Evolutionary conservation across 1,140 invertebrate species (phyloP).

Genomic region (Anadara kagoshimensis): DNA sequence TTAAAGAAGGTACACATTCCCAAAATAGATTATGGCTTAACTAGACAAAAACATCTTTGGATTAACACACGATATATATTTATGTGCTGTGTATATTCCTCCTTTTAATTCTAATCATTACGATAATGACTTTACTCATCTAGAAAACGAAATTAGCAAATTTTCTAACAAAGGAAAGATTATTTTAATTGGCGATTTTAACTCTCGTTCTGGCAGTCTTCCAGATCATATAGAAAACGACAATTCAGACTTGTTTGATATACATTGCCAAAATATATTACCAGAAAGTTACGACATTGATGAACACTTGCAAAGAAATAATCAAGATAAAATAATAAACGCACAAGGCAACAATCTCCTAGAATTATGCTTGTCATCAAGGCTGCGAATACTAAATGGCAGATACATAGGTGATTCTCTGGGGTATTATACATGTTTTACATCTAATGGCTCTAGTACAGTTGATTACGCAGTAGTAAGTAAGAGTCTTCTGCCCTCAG

Average conservation of each 20-base stretch:
- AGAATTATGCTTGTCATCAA: too few relatives aligned
- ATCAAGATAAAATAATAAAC: constrained; percentile 7
- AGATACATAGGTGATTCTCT: too few relatives aligned
- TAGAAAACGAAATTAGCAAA: constrained; percentile 1
- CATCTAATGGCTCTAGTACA: too few relatives aligned
- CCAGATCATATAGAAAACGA: background rate
- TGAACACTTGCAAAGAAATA: background rate
- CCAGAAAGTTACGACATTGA: background rate
- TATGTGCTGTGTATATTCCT: constrained; percentile 5
- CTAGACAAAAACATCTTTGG: constrained; percentile 2
- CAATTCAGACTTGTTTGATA: background rate
- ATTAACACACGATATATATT: background rate
- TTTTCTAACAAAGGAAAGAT: background rate
- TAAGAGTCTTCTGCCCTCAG: too few relatives aligned
- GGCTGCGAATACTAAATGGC: too few relatives aligned
- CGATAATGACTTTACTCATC: background rate
- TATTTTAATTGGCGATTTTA: background rate
- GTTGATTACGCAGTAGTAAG: too few relatives aligned
- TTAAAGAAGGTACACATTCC: background rate
- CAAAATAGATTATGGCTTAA: constrained; percentile 3
- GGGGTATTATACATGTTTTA: too few relatives aligned
- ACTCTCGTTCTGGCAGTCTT: background rate
- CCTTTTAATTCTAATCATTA: background rate
- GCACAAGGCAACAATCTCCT: too few relatives aligned
- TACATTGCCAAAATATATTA: background rate